Conservation (phyloP, 2,888 invertebrate genomes). For the Drosophila neutralis region DNA sequence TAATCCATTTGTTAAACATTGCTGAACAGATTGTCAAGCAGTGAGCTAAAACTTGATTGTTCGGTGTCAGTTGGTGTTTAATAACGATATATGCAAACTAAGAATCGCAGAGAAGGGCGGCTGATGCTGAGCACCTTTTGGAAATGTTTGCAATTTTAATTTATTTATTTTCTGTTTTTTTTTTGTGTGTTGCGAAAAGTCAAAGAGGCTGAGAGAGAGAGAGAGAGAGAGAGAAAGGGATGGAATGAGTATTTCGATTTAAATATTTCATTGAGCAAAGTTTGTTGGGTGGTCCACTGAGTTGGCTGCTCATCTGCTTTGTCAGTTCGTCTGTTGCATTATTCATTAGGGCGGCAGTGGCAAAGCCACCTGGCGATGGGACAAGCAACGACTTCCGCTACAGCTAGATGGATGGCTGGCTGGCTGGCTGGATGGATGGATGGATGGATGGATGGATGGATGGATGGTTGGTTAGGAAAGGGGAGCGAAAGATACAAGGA, state of each 20-base stretch:
- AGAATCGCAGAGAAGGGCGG: constrained; percentile 23
- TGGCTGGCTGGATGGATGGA: neutral
- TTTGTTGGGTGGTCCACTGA: constrained; percentile 52
- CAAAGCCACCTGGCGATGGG: constrained; percentile 21
- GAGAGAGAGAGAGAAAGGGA: neutral
- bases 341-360: constrained; percentile 54
- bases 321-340: constrained; percentile 56
- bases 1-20: neutral
- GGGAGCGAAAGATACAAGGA: neutral
- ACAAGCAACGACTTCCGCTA: constrained; percentile 53
- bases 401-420: constrained; percentile 45
- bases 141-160: neutral
- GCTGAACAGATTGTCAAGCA: neutral
- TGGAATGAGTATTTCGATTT: constrained; percentile 62
- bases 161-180: constrained; percentile 4
- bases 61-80: neutral
- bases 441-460: constrained; percentile 10
- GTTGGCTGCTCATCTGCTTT: constrained; percentile 57
- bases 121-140: neutral
- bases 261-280: constrained; percentile 74
- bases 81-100: constrained; percentile 2
- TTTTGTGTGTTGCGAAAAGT: constrained; percentile 19
- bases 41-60: neutral
- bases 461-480: neutral
- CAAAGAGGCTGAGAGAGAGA: neutral